phyloP scores from a whole-genome alignment of 2,797 vertebrate genomes.

The Coregonus ussuriensis region DNA sequence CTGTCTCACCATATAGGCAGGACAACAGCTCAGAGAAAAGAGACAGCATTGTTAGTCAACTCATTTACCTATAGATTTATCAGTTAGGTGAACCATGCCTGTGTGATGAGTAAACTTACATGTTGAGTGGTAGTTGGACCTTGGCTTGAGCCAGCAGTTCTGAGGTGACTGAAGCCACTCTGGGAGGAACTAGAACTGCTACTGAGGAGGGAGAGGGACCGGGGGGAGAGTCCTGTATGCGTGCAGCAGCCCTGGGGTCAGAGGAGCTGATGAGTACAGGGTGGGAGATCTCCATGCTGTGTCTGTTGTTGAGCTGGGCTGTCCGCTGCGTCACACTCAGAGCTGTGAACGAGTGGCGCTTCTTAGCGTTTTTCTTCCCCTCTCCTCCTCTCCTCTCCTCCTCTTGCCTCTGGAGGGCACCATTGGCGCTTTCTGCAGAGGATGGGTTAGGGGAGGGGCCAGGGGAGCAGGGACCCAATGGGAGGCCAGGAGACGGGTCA shows the following conservation, averaged over 20 bases:
- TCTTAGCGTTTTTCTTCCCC: slow-evolving; percentile 97
- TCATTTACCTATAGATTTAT: background rate
- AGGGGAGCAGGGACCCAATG: slow-evolving; percentile 65
- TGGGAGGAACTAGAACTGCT: slow-evolving; percentile 77
- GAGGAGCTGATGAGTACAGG: slow-evolving; percentile 97
- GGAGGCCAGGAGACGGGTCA: slow-evolving; percentile 57
- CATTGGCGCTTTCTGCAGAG: slow-evolving; percentile 66
- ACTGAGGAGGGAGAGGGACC: slow-evolving; percentile 76
- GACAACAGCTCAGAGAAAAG: background rate
- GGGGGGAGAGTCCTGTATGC: slow-evolving; percentile 80
- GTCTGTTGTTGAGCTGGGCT: slow-evolving; percentile 91
- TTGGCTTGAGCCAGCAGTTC: slow-evolving; percentile 89
- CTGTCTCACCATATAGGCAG: slow-evolving; percentile 8
- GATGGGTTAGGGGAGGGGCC: slow-evolving; percentile 68
- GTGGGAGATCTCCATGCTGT: slow-evolving; percentile 98
- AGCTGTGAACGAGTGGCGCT: slow-evolving; percentile 95
- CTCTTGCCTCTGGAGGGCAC: slow-evolving; percentile 77
- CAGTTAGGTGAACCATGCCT: background rate
- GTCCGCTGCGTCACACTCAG: slow-evolving; percentile 95
- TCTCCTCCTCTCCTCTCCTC: slow-evolving; percentile 89
- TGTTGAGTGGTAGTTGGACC: slow-evolving; percentile 95
- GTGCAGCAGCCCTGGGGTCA: slow-evolving; percentile 89
- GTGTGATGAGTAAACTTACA: slow-evolving; percentile 79
- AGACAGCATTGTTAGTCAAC: background rate
- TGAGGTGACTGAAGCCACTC: slow-evolving; percentile 83